Conservation (phyloP, 2,797 vertebrate species). For the Pangasius macronema region DNA sequence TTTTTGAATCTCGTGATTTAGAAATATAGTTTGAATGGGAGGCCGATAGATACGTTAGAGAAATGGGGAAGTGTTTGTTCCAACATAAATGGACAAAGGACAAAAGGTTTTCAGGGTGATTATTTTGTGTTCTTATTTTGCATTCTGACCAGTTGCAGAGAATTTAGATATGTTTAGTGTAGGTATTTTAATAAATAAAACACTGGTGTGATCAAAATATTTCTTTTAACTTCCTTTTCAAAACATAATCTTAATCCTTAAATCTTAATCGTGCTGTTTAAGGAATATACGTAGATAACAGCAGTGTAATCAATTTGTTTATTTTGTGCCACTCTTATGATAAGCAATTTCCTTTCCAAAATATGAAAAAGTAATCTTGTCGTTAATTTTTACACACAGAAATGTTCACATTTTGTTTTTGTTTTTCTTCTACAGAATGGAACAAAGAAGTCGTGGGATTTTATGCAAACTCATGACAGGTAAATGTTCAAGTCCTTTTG, state of each 20-base stretch:
- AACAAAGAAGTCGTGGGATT: constrained; percentile 89
- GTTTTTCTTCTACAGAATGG: constrained; percentile 81
- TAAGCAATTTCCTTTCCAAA: background rate
- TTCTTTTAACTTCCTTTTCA: background rate
- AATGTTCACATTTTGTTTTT: constrained; percentile 10
- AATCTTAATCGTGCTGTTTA: background rate
- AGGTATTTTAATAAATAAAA: background rate
- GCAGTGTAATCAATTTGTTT: background rate
- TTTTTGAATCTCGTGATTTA: too few species aligned
- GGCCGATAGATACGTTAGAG: too few species aligned
- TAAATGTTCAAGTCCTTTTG: constrained; percentile 51
- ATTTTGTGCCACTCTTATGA: background rate
- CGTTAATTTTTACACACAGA: background rate
- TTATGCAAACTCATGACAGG: constrained; percentile 92
- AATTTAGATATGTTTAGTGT: background rate
- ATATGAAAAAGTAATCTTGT: background rate
- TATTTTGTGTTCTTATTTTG: too few species aligned
- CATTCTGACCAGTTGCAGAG: background rate
- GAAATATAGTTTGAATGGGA: too few species aligned
- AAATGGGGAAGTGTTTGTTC: too few species aligned
- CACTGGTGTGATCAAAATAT: background rate
- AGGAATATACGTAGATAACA: background rate
- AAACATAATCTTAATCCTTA: background rate
- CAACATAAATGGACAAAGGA: too few species aligned
- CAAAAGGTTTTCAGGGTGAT: too few species aligned